These are phyloP conservation scores for Sminthopsis crassicaudata DNA, from an alignment of 2,113 vertebrate species.

Conservation along the genomic window DNA sequence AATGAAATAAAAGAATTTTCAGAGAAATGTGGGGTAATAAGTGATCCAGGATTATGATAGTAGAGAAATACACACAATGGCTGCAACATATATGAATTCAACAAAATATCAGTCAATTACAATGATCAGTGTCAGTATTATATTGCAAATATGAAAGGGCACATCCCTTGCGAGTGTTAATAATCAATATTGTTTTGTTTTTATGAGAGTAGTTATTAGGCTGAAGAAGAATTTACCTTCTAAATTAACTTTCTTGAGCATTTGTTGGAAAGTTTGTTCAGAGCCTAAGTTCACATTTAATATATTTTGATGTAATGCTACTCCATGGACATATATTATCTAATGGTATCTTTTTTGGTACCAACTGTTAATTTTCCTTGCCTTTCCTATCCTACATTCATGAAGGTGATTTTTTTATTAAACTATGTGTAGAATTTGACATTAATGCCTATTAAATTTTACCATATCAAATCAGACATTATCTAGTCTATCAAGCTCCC, in stretches of 20 bases:
- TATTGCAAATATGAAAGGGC: neutral
- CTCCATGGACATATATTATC: neutral
- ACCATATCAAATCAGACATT: neutral
- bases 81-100: neutral
- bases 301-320: neutral
- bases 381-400: neutral
- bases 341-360: neutral
- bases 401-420: neutral
- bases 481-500: neutral
- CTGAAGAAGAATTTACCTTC: neutral
- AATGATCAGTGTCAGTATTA: neutral
- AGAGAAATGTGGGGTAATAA: neutral
- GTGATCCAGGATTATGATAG: neutral
- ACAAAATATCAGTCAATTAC: neutral
- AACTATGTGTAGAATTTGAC: neutral
- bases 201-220: neutral
- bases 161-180: neutral
- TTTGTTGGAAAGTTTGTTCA: neutral
- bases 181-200: neutral
- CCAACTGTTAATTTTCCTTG: neutral
- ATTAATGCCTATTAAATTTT: neutral
- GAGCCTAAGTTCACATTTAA: neutral
- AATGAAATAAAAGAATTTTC: neutral
- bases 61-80: neutral
- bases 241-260: neutral